Evolutionary conservation across 2,797 vertebrate genomes (phyloP).

Genomic region (Nasua narica): DNA sequence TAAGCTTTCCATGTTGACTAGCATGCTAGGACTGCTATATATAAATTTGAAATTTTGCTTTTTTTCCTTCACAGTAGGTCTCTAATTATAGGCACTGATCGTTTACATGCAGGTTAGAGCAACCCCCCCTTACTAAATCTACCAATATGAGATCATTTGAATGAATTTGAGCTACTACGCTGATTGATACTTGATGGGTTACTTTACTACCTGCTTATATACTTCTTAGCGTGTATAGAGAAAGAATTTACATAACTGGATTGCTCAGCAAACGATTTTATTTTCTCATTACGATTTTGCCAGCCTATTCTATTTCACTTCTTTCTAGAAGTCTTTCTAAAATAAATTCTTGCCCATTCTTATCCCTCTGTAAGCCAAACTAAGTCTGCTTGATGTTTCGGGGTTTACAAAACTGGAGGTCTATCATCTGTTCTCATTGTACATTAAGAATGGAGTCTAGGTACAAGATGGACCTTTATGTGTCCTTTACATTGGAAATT

Average conservation of each 20-base stretch:
- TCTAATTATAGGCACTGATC: not conserved
- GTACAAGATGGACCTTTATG: not conserved
- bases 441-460: not conserved
- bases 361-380: not conserved
- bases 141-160: not conserved
- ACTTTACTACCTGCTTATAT: not conserved
- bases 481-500: not conserved
- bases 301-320: not conserved
- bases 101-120: not conserved
- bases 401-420: no score
- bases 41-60: not conserved
- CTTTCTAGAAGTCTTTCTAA: not conserved
- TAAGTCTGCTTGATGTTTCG: not conserved
- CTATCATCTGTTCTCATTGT: not conserved
- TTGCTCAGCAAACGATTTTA: not conserved
- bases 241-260: not conserved
- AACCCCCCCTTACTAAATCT: not conserved
- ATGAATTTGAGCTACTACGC: not conserved
- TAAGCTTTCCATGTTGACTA: not conserved
- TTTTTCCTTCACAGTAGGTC: not conserved
- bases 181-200: not conserved
- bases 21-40: not conserved
- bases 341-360: not conserved
- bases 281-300: not conserved
- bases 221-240: not conserved